phyloP scores from a whole-genome alignment of 2,113 vertebrate species.

The Phoenicopterus ruber region DNA sequence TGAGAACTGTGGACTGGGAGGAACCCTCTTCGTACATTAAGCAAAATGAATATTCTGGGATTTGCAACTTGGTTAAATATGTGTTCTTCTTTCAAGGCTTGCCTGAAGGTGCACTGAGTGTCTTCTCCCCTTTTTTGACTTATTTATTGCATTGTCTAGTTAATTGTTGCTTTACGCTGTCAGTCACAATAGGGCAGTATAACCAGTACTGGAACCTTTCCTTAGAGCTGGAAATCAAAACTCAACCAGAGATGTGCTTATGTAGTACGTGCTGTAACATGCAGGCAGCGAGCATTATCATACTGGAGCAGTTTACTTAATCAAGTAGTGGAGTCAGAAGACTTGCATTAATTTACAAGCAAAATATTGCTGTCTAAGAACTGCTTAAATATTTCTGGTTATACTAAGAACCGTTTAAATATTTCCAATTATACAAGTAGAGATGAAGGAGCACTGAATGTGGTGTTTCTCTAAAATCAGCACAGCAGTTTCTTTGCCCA shows the following conservation, averaged over 20 bases:
- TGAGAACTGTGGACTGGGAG: background rate
- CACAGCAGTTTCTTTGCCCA: background rate
- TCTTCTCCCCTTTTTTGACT: background rate
- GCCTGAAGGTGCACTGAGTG: background rate
- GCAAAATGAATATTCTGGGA: background rate
- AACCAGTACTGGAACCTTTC: background rate
- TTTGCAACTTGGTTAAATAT: background rate
- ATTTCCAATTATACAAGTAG: background rate
- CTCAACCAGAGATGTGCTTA: background rate
- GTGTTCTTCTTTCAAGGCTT: background rate
- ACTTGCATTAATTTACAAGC: background rate
- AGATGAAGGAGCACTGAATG: background rate
- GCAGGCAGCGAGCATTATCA: background rate
- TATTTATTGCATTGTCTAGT: background rate
- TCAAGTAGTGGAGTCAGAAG: background rate
- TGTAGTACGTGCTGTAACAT: background rate
- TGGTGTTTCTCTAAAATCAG: background rate
- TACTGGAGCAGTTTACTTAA: background rate
- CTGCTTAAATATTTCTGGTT: background rate
- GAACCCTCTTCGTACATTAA: background rate
- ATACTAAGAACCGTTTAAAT: background rate
- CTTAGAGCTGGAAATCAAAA: background rate
- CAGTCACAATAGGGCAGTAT: background rate
- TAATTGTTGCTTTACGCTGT: background rate
- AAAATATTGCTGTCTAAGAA: background rate